Conservation (phyloP, 2,888 invertebrate species). For the Lasius fuliginosus region DNA sequence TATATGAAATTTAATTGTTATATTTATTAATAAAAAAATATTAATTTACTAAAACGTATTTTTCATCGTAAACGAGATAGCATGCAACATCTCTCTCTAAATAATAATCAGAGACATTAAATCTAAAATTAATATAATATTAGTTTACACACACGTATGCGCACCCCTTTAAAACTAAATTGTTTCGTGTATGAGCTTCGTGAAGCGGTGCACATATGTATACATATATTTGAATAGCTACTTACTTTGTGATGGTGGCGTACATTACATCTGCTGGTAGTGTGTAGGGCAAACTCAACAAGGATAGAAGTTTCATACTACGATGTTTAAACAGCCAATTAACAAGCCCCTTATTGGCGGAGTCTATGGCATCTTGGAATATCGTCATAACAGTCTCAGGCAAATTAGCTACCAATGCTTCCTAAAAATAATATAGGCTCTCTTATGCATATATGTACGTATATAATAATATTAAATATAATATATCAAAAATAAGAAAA, state of each 20-base stretch:
- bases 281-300: constrained; percentile 94
- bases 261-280: constrained; percentile 95
- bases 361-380: constrained; percentile 97
- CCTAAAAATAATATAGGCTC: constrained; percentile 87
- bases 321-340: constrained; percentile 96
- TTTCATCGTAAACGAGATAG: background rate
- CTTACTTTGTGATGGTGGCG: constrained; percentile 95
- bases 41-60: constrained; percentile 1
- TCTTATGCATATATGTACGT: background rate
- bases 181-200: background rate
- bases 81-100: constrained; percentile 7
- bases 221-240: constrained; percentile 73
- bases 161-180: background rate
- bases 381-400: constrained; percentile 96
- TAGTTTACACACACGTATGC: background rate
- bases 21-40: constrained; percentile 17
- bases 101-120: constrained; percentile 23
- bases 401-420: constrained; percentile 94
- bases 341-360: constrained; percentile 95
- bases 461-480: background rate
- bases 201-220: background rate
- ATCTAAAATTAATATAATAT: background rate
- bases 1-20: background rate
- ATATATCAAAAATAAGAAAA: background rate
- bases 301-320: constrained; percentile 93